Evolutionary conservation across 1,140 invertebrate genomes (phyloP), one percentile per base, ranked within the genome.

Genomic region (Tribolium madens): DNA sequence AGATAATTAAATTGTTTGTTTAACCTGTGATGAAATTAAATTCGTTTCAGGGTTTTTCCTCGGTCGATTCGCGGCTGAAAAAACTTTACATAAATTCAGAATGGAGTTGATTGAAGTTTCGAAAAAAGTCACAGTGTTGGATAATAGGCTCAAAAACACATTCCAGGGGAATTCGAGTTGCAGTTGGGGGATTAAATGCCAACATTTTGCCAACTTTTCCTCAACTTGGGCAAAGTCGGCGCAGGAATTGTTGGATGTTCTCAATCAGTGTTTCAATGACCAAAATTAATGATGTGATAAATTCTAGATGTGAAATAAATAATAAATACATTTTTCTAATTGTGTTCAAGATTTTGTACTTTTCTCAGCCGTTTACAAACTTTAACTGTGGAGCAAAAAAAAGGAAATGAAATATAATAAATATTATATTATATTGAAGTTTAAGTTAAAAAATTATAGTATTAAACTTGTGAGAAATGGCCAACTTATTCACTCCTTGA

Each of bases 31-130:
- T 73, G 9, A 0, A 18, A 13, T 70, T n/a, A n/a, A n/a, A n/a
- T n/a, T n/a, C 15, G 4, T 81, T 77, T 47, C 71, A 82, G 81
- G 81, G 6, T 88, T 88, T 78, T 71, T 88, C 2, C 73, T 88
- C 10, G 87, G 87, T 0, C 84, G 86, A 26, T 88, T 87, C 33
- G 84, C 85, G 0, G 78, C 85, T 7, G 85, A 88, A 46, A 79
- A 85, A 15, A 84, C 84, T 9, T n/a, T 80, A 14, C 70, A 76
- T 5, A 68, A 78, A n/a, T 57, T 80, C 18, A 71, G 13, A 15
- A 2, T 57, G 0, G 76, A 80, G 52, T 33, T 78, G 7, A 31
- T 9, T 6, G 76, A 78, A 10, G 15, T 80, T 1, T 73, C 73
- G 4, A 72, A 47, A 13, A 78, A 78, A 76, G 21, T 80, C 5